Evolutionary conservation across 2,797 vertebrate genomes (phyloP).

Genomic region (Simalia tracyae): DNA sequence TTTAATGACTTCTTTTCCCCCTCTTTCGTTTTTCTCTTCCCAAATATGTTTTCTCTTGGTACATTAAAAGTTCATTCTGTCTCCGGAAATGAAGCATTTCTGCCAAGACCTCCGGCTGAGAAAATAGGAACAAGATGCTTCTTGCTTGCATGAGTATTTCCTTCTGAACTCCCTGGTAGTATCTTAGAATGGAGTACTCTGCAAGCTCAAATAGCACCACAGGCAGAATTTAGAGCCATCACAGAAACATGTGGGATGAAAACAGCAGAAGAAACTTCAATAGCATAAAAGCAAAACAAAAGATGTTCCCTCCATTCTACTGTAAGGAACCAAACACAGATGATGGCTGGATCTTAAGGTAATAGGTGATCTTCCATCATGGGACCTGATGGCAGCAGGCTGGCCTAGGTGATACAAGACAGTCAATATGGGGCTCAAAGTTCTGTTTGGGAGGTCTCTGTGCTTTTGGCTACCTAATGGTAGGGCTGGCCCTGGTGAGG

Average conservation of each 20-base stretch:
- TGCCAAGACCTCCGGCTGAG: conserved; percentile 68
- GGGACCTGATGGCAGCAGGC: not conserved
- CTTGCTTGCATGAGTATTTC: conserved; percentile 2
- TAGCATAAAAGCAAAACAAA: not conserved
- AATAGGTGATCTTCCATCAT: not conserved
- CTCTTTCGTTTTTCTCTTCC: conserved; percentile 8
- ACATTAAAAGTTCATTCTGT: conserved; percentile 62
- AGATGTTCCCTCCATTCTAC: not conserved
- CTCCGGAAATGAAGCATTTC: conserved; percentile 60
- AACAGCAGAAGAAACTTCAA: not conserved
- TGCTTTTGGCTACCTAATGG: not conserved
- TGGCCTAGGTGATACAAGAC: not conserved
- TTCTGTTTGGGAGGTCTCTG: not conserved
- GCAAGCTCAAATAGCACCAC: not conserved
- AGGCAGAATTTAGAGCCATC: conserved; percentile 13
- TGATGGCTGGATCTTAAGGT: not conserved
- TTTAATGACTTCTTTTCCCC: not conserved
- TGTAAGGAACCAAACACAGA: not conserved
- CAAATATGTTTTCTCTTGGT: conserved; percentile 47
- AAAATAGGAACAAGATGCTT: conserved; percentile 67
- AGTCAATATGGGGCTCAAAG: not conserved
- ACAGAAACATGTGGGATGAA: not conserved
- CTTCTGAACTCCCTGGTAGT: conserved; percentile 14
- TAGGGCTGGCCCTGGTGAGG: not conserved
- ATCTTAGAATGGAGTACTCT: not conserved